Evolutionary conservation across 2,113 vertebrate species (phyloP).

Genomic region (Mus musculus): DNA sequence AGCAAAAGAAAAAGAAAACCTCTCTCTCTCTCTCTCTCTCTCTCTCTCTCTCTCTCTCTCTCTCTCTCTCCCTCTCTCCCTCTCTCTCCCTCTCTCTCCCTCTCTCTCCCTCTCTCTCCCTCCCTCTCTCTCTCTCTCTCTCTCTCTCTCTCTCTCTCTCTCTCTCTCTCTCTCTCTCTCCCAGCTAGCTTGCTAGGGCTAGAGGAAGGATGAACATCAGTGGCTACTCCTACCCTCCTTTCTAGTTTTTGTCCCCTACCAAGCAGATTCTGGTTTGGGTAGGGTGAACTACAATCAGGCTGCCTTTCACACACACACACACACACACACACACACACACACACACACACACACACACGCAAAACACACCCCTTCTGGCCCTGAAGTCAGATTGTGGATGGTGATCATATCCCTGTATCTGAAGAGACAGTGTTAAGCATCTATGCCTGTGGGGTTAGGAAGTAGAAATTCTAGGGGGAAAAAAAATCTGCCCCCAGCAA

Average conservation of each 20-base stretch:
- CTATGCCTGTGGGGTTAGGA: conserved; percentile 13
- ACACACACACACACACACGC: not conserved
- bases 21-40: not conserved
- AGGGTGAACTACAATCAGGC: not conserved
- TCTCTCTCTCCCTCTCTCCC: not conserved
- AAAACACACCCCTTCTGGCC: not conserved
- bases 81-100: not conserved
- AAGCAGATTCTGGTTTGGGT: not conserved
- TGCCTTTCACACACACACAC: not conserved
- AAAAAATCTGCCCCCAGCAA: conserved; percentile 51
- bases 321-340: not conserved
- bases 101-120: not conserved
- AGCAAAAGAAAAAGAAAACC: conserved; percentile 70
- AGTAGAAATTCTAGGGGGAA: conserved; percentile 13
- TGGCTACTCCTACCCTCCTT: conserved; percentile 2
- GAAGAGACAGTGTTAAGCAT: not conserved
- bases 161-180: not conserved
- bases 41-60: not conserved
- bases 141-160: too few relatives aligned
- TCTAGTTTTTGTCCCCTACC: not conserved
- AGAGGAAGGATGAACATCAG: not conserved
- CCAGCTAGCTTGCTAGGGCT: not conserved
- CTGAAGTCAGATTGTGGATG: not conserved
- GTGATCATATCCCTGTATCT: conserved; percentile 16
- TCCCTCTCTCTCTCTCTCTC: not conserved